Evolutionary conservation across 2,888 invertebrate species (phyloP), one percentile per base, ranked within the genome.

Genomic region (Colostygia pectinataria): DNA sequence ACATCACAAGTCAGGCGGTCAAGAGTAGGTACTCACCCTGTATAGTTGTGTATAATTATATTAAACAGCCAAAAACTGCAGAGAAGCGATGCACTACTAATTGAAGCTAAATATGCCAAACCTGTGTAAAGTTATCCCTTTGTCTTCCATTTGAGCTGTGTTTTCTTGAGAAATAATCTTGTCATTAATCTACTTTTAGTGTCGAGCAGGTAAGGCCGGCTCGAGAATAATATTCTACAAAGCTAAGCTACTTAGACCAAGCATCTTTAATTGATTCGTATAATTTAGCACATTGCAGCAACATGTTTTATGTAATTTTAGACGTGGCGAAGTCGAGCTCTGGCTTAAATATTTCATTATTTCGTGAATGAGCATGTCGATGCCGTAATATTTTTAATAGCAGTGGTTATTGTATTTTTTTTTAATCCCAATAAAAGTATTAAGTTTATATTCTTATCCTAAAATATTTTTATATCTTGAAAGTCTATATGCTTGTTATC

Each of bases 101-200:
- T 15, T 15, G 4, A 15, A 15, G 4, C 4, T 4, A 2, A 2
- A 15, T 4, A 2, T 15, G 4, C 4, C 24, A 24, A 7, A 20
- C 0, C 15, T 33, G 20, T 20, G 8, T 24, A 23, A 34, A 28
- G 28, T 23, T 8, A 24, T 24, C 15, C 20, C 13, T 41, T 5
- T 14, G 23, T 34, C 6, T 13, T 9, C 2, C n/a, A 9, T 14
- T 4, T 32, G 9, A 40, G 25, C 24, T 23, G n/a, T 8, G 23
- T 23, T n/a, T 24, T 27, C 32, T 25, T 32, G 18, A 10, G 38
- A 25, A 27, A 37, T 18, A 38, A 31, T 31, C 37, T 9, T 5
- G 18, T 18, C n/a, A 27, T 13, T 15, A 46, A 39, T 40, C 1
- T 25, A n/a, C 46, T 40, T 40, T 23, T 29, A 34, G 44, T 36